A percentile compares a stretch with the other conserved stretches of the same genome.
Conservation (phyloP, 2,113 vertebrate species). For the Bagarius yarrelli region DNA sequence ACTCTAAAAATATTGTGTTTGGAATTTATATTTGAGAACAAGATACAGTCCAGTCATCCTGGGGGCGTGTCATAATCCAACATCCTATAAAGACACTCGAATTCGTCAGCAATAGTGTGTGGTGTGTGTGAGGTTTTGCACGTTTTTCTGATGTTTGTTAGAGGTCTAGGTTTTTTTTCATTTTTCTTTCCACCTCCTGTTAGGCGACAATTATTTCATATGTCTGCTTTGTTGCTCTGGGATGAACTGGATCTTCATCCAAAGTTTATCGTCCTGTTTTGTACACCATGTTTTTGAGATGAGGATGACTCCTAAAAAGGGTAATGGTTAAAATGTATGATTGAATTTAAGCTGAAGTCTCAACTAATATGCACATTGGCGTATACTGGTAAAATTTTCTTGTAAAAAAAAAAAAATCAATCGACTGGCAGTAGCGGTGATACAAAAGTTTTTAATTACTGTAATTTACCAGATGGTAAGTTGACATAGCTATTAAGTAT, state of each 20-base stretch:
- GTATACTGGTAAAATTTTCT: not conserved
- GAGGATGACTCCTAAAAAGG: not conserved
- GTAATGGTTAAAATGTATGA: not conserved
- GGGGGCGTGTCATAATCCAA: not conserved
- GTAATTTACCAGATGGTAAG: conserved; percentile 13
- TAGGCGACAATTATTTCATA: not conserved
- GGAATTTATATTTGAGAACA: too few species aligned
- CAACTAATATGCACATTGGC: not conserved
- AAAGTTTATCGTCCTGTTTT: not conserved
- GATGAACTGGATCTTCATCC: not conserved
- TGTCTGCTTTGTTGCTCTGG: not conserved
- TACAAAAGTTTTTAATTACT: not conserved
- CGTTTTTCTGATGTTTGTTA: not conserved
- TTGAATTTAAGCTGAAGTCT: not conserved
- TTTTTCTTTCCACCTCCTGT: not conserved
- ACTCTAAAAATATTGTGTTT: not conserved
- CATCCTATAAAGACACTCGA: not conserved
- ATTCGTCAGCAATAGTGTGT: too few species aligned
- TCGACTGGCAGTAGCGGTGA: not conserved
- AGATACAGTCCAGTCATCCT: not conserved
- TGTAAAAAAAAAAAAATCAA: not conserved
- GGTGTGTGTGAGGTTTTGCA: not conserved
- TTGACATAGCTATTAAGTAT: not conserved
- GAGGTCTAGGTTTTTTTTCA: too few species aligned
- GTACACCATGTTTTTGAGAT: not conserved